Base-by-base conservation (phyloP, 1,140 invertebrate species). In the Ceratina calcarata region DNA sequence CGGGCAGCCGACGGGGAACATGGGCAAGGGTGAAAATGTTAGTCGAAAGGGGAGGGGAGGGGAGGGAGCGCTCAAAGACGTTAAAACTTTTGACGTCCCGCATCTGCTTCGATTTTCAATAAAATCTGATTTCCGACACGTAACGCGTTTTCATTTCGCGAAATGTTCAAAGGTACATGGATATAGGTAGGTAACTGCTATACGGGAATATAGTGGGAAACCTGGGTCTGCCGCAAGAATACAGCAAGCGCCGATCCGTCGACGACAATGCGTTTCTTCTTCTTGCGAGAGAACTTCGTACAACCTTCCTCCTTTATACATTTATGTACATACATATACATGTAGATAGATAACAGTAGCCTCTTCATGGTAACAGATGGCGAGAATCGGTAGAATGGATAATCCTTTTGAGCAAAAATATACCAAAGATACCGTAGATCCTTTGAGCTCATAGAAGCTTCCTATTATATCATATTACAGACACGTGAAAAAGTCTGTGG, bases 101-200 rank as follows among this genome's bases (percentile, higher is more conserved):
- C 57, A 53, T 65, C 58, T 53, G 67, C 60, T 71, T 82, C 84
- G 83, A 82, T 85, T 85, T 81, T 85, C 83, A 85, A 85, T 85
- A 77, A 85, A 85, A 85, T 77, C 62, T 65, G 70, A 85, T 85
- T 68, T 64, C 55, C 53, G 76, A 15, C 51, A 27, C 55, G 15
- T 32, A 20, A 22, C 85, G 58, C 81, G 75, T 71, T 82, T 85
- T 85, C 62, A 68, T 85, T 75, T 78, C 70, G 60, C 58, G 65
- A 65, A 22, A 66, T 67, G 80, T 51, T 67, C 70, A 71, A 61
- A 73, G 74, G 64, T 51, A 72, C 37, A 6, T 7, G 37, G 6
- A 45, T 7, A 6, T 45, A 10, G 37, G 37, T 45, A 45, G 37
- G 37, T 45, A 45, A 6, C 6, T 45, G n/a, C n/a, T n/a, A n/a